Evolutionary conservation across 2,113 vertebrate genomes (phyloP).

Genomic region (Pygoscelis antarcticus): DNA sequence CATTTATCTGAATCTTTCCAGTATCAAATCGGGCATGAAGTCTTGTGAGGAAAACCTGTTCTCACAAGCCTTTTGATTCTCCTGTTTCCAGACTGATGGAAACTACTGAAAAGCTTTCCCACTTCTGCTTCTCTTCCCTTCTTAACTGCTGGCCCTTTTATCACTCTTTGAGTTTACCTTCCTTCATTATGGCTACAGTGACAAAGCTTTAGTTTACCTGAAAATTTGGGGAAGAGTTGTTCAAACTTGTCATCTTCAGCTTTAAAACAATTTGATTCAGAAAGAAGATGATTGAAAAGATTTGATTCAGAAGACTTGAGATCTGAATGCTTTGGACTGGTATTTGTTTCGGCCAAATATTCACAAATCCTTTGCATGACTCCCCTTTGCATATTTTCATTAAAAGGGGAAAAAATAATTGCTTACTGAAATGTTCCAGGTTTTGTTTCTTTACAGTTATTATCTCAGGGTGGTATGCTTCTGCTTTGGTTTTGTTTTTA

Average conservation of each 20-base stretch:
- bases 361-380: neutral
- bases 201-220: neutral
- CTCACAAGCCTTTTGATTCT: slow-evolving; percentile 37
- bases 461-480: neutral
- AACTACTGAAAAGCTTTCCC: slow-evolving; percentile 4
- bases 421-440: neutral
- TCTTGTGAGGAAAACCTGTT: slow-evolving; percentile 52
- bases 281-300: neutral
- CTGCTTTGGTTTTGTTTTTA: neutral
- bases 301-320: neutral
- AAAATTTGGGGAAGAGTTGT: neutral
- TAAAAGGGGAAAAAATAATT: neutral
- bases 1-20: slow-evolving; percentile 60
- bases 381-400: neutral
- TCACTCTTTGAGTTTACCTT: neutral
- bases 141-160: neutral
- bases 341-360: neutral
- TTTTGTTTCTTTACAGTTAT: neutral
- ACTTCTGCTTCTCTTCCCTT: neutral
- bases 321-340: neutral
- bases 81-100: neutral
- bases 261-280: neutral
- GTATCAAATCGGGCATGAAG: slow-evolving; percentile 56
- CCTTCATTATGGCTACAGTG: neutral
- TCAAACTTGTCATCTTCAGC: neutral